phyloP scores from a whole-genome alignment of 2,113 vertebrate species.

The Lepus europaeus region DNA sequence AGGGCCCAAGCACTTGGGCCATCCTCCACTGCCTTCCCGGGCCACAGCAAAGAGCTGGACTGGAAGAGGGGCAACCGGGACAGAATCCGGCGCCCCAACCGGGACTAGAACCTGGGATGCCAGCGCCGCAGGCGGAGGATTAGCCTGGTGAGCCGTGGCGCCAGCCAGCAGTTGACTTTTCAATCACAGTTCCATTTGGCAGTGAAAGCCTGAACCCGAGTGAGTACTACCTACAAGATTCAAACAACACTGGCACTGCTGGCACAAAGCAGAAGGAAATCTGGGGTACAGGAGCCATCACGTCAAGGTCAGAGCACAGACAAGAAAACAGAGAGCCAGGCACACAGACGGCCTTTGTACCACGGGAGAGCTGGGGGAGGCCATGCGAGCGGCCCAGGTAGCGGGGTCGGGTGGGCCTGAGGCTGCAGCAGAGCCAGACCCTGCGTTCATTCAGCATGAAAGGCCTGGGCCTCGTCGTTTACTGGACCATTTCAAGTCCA shows the following conservation, averaged over 20 bases:
- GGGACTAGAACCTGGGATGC: too few relatives aligned
- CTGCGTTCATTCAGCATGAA: background rate
- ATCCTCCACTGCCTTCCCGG: too few relatives aligned
- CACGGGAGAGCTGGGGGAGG: background rate
- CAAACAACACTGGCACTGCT: slow-evolving; percentile 75
- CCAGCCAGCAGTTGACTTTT: slow-evolving; percentile 55
- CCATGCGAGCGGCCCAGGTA: background rate
- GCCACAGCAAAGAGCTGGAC: too few relatives aligned
- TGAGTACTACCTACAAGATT: slow-evolving; percentile 35
- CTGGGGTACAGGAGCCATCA: background rate
- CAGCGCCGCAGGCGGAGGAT: too few relatives aligned
- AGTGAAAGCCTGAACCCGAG: slow-evolving; percentile 65
- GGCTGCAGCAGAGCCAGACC: background rate
- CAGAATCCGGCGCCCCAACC: too few relatives aligned
- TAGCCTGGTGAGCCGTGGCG: too few relatives aligned
- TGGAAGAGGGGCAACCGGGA: too few relatives aligned
- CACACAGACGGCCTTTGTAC: background rate
- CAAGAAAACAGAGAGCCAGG: slow-evolving; percentile 1
- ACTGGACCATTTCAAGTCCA: slow-evolving; percentile 17
- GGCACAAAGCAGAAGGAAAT: slow-evolving; percentile 60
- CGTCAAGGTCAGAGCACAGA: slow-evolving; percentile 57
- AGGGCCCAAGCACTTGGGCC: too few relatives aligned
- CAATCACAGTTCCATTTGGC: slow-evolving; percentile 76
- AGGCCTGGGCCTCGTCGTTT: background rate
- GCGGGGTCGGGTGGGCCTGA: background rate